Conservation (phyloP, 2,113 vertebrate genomes). For the Paramisgurnus dabryanus region DNA sequence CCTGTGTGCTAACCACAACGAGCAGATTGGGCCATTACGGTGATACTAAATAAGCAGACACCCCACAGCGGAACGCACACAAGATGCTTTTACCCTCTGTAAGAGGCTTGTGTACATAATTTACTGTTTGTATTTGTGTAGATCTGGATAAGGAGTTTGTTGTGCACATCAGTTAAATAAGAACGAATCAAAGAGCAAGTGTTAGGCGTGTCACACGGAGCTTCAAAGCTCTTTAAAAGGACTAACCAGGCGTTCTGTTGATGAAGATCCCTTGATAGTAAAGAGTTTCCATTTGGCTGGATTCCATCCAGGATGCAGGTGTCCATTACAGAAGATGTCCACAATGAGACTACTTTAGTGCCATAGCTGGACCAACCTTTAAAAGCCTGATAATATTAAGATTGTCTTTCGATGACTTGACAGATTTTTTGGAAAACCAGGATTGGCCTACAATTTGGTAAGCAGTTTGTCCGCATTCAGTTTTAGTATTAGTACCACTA, state of each 20-base stretch:
- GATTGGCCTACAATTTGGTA: no score
- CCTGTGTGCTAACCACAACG: conserved; percentile 45
- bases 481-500: not conserved
- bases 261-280: conserved; percentile 43
- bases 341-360: no score
- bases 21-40: conserved; percentile 28
- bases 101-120: conserved; percentile 9
- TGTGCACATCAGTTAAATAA: conserved; percentile 10
- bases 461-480: no score
- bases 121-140: not conserved
- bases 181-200: conserved; percentile 37
- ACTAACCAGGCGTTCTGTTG: conserved; percentile 29
- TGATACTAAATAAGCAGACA: conserved; percentile 51
- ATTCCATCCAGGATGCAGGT: conserved; percentile 34
- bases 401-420: not conserved
- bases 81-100: conserved; percentile 36
- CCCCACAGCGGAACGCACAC: conserved; percentile 40
- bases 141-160: conserved; percentile 14
- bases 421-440: not conserved
- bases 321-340: conserved; percentile 3
- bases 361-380: not conserved
- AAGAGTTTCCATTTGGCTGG: conserved; percentile 31
- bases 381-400: not conserved
- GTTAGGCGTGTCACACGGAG: conserved; percentile 2
- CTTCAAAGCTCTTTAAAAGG: conserved; percentile 24